These are phyloP conservation scores for Pterostichus madidus DNA, from an alignment of 2,888 invertebrate genomes.

Conservation along the genomic window DNA sequence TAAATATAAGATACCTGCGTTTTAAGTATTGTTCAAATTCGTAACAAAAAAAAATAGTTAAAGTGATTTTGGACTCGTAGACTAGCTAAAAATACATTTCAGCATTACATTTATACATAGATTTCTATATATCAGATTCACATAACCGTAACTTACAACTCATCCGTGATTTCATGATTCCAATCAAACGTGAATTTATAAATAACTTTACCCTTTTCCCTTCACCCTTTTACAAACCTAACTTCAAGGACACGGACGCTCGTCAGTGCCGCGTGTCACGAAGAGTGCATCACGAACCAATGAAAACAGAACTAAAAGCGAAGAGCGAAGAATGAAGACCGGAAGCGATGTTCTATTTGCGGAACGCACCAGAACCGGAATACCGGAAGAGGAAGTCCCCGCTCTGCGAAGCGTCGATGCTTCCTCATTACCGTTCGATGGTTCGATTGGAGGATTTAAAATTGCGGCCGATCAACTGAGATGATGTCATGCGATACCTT, in stretches of 20 bases:
- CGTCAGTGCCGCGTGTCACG: not conserved
- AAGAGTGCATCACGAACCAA: not conserved
- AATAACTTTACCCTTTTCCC: not conserved
- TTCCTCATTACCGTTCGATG: conserved; percentile 47
- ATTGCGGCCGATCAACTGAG: not conserved
- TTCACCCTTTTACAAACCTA: too few relatives aligned
- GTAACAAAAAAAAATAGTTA: too few relatives aligned
- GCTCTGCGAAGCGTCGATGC: conserved; percentile 8
- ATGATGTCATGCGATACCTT: not conserved
- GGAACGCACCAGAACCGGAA: conserved; percentile 12
- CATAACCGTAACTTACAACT: not conserved
- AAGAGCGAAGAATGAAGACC: not conserved
- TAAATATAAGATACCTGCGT: too few relatives aligned
- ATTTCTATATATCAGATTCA: not conserved
- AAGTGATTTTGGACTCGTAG: not conserved
- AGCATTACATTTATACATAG: not conserved
- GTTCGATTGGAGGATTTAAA: conserved; percentile 8
- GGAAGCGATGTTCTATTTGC: conserved; percentile 42
- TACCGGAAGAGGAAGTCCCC: conserved; percentile 44
- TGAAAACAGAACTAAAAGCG: not conserved
- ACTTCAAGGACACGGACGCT: not conserved
- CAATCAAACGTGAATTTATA: conserved; percentile 1
- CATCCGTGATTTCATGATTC: conserved; percentile 9
- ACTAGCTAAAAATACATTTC: not conserved
- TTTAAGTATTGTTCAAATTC: too few relatives aligned